Conservation (phyloP, 2,888 invertebrate species). For the Pegoplata infirma region DNA sequence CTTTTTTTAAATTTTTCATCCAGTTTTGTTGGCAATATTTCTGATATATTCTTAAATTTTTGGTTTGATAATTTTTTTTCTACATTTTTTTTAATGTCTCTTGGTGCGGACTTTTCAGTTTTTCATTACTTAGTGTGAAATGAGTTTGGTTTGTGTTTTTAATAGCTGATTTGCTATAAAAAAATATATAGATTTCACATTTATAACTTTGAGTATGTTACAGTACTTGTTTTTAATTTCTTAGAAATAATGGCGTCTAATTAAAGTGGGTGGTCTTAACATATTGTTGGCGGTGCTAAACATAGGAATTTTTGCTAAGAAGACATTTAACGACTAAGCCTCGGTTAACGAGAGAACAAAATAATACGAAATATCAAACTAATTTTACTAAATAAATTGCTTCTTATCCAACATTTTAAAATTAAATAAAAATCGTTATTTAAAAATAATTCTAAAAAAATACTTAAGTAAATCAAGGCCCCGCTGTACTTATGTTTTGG, state of each 20-base stretch:
- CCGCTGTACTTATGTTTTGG: too few relatives aligned
- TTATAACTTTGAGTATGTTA: slow-evolving; percentile 23
- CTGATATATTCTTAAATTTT: too few relatives aligned
- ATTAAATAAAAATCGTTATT: too few relatives aligned
- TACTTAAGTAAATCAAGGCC: slow-evolving; percentile 9
- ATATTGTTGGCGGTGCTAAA: slow-evolving; percentile 15
- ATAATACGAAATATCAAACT: too few relatives aligned
- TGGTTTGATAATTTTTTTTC: too few relatives aligned
- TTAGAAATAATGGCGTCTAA: slow-evolving; percentile 62
- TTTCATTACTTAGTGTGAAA: neutral
- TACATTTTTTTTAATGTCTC: too few relatives aligned
- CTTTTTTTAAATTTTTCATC: too few relatives aligned
- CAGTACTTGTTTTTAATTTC: slow-evolving; percentile 29
- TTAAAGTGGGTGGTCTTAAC: slow-evolving; percentile 59
- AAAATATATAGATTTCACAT: slow-evolving; percentile 47
- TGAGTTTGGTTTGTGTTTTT: slow-evolving; percentile 18
- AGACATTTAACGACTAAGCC: neutral
- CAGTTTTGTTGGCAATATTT: too few relatives aligned
- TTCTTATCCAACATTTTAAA: too few relatives aligned
- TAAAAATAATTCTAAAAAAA: too few relatives aligned
- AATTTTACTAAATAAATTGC: too few relatives aligned
- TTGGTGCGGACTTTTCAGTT: neutral
- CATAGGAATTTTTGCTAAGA: neutral
- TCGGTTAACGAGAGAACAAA: too few relatives aligned
- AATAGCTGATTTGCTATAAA: slow-evolving; percentile 40